Evolutionary conservation across 2,113 vertebrate genomes (phyloP).

Genomic region (Aegypius monachus): DNA sequence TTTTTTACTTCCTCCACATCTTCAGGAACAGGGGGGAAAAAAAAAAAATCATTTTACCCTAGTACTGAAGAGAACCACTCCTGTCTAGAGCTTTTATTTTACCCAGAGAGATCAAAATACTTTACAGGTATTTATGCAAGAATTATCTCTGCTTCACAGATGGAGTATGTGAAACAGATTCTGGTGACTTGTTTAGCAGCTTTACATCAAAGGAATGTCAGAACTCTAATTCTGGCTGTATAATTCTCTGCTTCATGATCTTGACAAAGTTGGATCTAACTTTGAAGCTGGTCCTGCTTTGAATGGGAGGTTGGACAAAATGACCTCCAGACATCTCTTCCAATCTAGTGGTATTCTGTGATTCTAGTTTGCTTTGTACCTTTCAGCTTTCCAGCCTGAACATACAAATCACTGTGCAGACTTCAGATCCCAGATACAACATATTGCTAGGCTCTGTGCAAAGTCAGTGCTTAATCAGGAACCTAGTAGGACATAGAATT

Average conservation of each 20-base stretch:
- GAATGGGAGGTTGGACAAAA: background rate
- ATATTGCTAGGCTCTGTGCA: background rate
- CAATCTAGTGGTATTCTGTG: background rate
- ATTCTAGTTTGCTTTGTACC: background rate
- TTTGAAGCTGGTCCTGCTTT: background rate
- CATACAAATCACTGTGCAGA: background rate
- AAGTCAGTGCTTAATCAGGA: background rate
- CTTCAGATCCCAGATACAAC: background rate
- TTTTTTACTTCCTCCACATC: background rate
- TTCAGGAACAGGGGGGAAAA: background rate
- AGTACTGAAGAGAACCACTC: background rate
- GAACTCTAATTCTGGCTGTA: background rate
- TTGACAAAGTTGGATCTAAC: background rate
- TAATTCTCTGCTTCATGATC: background rate
- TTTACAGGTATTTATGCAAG: constrained; percentile 26
- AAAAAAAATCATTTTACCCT: background rate
- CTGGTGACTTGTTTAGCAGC: background rate
- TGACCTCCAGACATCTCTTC: background rate
- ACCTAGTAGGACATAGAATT: background rate
- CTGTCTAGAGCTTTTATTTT: background rate
- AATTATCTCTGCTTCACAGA: constrained; percentile 12
- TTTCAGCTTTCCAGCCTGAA: background rate
- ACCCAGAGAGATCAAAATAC: constrained; percentile 19
- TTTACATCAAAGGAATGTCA: background rate
- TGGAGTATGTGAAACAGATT: constrained; percentile 1